Evolutionary conservation across 92 coral and sea anemone genomes (phyloP), one percentile per base, ranked within the genome.

Genomic region (Epizoanthus stellaris): DNA sequence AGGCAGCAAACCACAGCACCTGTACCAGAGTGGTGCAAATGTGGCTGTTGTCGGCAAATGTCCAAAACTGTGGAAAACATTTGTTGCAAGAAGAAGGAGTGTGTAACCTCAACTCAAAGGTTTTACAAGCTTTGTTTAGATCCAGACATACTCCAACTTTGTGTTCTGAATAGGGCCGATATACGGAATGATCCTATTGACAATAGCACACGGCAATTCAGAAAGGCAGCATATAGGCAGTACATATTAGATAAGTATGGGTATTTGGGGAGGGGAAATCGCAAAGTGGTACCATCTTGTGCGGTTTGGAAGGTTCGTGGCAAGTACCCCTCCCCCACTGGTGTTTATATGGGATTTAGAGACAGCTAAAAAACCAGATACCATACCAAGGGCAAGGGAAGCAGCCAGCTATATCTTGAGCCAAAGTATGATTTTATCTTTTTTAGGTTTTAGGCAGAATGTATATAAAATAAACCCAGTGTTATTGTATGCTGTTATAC

Each of bases 131-230:
- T 91, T 3, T 91, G 95, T 9, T 61, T 88, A 14, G 90, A 91
- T 61, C 87, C 94, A 42, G 94, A 88, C 64, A 91, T 88, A 49
- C 45, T 88, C 3, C 85, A 88, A 60, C 80, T 91, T 13, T 61
- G 77, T 6, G 63, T 91, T 1, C 6, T 82, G 16, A 88, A 88
- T 67, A 11, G 73, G 16, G 81, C 71, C 4, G 93, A 87, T 30
- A 84, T 87, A 4, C n/a, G 90, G 11, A 90, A 90, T 64, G 93
- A 90, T 19, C 63, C 76, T 3, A 90, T 87, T 40, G 88, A 90
- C 39, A 90, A 87, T 61, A 90, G 90, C 38, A 75, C 88, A 10
- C 76, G 93, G 16, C 16, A 88, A 6, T 86, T 90, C 45, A 54
- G 91, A 58, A 90, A 87, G 63, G 93, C 91, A 11, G 85, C 76